phyloP scores from a whole-genome alignment of 2,888 invertebrate genomes.

The Drosophila nigricruria region DNA sequence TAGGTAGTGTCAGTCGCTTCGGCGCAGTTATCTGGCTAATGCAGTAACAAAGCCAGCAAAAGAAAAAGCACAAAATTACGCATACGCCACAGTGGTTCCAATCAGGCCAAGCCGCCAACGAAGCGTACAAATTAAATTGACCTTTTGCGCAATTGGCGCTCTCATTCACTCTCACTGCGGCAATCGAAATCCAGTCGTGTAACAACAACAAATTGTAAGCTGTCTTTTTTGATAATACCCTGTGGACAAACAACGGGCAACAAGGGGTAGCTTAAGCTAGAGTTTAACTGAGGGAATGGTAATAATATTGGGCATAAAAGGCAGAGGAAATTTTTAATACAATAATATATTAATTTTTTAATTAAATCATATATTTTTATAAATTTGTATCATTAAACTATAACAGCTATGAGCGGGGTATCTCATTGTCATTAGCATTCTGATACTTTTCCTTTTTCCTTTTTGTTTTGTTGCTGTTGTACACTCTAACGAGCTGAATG shows the following conservation, averaged over 20 bases:
- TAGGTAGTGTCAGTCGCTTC: conserved; percentile 24
- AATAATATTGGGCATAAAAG: background rate
- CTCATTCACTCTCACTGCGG: conserved; percentile 1
- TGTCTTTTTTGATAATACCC: conserved; percentile 25
- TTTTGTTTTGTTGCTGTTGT: conserved; percentile 12
- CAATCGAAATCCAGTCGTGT: conserved; percentile 25
- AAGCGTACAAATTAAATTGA: conserved; percentile 71
- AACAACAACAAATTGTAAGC: conserved; percentile 22
- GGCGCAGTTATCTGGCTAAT: conserved; percentile 40
- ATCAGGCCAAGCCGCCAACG: conserved; percentile 43
- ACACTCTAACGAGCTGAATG: conserved; percentile 53
- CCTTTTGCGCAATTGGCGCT: conserved; percentile 62
- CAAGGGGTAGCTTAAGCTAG: background rate
- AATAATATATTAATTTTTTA: background rate
- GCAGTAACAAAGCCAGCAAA: conserved; percentile 39
- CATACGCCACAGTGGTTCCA: conserved; percentile 60
- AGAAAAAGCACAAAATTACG: conserved; percentile 45
- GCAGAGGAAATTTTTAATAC: no score
- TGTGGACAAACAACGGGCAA: background rate
- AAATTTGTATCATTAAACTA: no score
- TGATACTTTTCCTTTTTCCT: background rate
- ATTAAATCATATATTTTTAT: background rate
- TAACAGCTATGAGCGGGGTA: background rate
- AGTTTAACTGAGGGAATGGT: background rate
- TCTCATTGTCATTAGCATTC: background rate